Evolutionary conservation across 2,797 vertebrate species (phyloP).

Genomic region (Neostethus bicornis): DNA sequence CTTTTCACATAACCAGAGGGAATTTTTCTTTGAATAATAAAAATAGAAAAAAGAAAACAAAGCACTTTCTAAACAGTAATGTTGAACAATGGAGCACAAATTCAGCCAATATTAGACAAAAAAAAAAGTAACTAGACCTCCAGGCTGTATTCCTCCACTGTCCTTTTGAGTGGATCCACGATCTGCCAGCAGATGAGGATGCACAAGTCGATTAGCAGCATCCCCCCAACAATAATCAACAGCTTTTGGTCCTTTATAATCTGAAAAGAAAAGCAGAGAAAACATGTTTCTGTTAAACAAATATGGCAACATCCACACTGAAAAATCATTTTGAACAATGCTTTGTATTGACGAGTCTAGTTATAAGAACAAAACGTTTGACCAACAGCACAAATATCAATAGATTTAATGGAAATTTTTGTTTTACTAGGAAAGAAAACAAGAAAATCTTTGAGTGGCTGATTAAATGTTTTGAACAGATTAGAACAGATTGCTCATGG

Average conservation of each 20-base stretch:
- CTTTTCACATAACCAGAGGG: slow-evolving; percentile 38
- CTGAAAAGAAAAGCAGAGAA: slow-evolving; percentile 71
- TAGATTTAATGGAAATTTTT: slow-evolving; percentile 45
- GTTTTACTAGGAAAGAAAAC: slow-evolving; percentile 26
- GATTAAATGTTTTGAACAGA: neutral
- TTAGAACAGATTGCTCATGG: neutral
- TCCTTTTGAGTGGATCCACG: slow-evolving; percentile 96
- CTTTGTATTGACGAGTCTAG: slow-evolving; percentile 44
- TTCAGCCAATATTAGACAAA: neutral
- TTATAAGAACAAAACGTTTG: slow-evolving; percentile 34
- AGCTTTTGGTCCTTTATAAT: slow-evolving; percentile 99
- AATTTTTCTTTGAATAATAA: slow-evolving; percentile 32
- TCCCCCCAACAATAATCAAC: slow-evolving; percentile 97
- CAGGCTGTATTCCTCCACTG: slow-evolving; percentile 97
- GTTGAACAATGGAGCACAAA: neutral
- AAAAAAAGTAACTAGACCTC: slow-evolving; percentile 83
- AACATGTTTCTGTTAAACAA: slow-evolving; percentile 31
- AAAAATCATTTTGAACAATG: no score
- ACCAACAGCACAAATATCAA: slow-evolving; percentile 11
- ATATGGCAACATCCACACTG: slow-evolving; percentile 28
- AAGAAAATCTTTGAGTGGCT: slow-evolving; percentile 11
- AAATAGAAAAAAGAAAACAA: slow-evolving; percentile 22
- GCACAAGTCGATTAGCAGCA: slow-evolving; percentile 98
- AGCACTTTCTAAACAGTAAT: slow-evolving; percentile 15
- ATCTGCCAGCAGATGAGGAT: slow-evolving; percentile 99